phyloP scores from a whole-genome alignment of 2,888 invertebrate species.

The Nezara viridula region DNA sequence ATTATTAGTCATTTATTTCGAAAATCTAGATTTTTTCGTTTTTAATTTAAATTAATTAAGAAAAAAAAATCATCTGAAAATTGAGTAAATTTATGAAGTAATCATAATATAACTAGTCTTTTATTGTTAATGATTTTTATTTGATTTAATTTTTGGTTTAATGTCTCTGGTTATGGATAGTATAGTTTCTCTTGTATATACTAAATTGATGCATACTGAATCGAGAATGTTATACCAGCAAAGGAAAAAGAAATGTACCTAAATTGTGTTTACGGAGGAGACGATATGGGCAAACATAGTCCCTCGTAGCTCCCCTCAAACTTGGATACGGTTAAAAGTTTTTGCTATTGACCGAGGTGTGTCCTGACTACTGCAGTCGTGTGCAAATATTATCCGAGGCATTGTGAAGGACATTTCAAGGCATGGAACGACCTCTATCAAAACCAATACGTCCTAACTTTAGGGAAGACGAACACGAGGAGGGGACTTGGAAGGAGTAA shows the following conservation, averaged over 20 bases:
- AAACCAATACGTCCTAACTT: constrained; percentile 12
- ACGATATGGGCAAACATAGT: constrained; percentile 12
- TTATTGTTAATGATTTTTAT: too few relatives aligned
- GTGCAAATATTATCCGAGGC: constrained; percentile 15
- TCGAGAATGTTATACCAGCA: not conserved
- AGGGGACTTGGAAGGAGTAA: not conserved
- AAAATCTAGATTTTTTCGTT: too few relatives aligned
- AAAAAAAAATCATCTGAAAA: too few relatives aligned
- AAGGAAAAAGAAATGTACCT: not conserved
- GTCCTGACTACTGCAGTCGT: constrained; percentile 5
- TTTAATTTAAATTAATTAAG: too few relatives aligned
- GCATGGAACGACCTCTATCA: not conserved
- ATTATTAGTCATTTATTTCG: too few relatives aligned
- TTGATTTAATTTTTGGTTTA: too few relatives aligned
- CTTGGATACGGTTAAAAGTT: constrained; percentile 2
- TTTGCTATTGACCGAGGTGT: not conserved
- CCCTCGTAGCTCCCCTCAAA: not conserved
- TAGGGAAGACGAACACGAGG: not conserved
- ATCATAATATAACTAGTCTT: too few relatives aligned
- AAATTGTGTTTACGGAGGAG: not conserved
- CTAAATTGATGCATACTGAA: not conserved
- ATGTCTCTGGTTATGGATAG: too few relatives aligned
- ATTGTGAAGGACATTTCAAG: not conserved
- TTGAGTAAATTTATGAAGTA: too few relatives aligned
- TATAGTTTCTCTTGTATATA: not conserved